Base-by-base conservation (phyloP, 2,888 invertebrate species). In the Pollenia angustigena region DNA sequence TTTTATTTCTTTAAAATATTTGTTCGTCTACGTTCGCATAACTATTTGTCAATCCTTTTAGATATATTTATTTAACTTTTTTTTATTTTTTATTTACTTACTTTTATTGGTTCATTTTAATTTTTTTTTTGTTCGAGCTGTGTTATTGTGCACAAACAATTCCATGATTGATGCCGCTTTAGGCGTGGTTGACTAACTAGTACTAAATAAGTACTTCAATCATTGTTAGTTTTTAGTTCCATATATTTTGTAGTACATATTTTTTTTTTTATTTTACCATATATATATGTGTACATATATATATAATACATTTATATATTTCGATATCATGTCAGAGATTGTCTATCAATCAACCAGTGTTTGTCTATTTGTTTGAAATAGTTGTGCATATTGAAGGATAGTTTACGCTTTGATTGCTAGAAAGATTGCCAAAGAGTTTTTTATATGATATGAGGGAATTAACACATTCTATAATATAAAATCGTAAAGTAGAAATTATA, bases 331-430 rank as follows among this genome's bases (percentile, higher is more conserved):
- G 76, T 83, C 83, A 83, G 48, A 83, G 83, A 72, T 78, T 78
- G 76, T 64, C 76, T 76, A 83, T 83, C 82, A 83, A 83, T 83
- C 82, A 83, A 76, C 40, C 64, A 71, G 64, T 78, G n/a, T 83
- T 71, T 83, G 50, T 56, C 1, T 76, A 80, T 74, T 66, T 72
- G 72, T 80, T 81, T 56, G 64, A 72, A 66, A 72, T 56, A 72
- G 54, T 54, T 71, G 46, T 40, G 68, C 32, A 58, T 18, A 56
- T 32, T 62, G 46, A 40, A 52, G 46, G 44, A 54, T 52, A 71
- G 60, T 72, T 46, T 80, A 11, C 40, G 44, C 46, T 64, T 64
- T 72, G 71, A 72, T 64, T 62, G 56, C 4, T 11, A 42, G 23
- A 10, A 81, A 66, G 72, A 56, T 74, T 72, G 81, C 81, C 81